phyloP scores from a whole-genome alignment of 2,113 vertebrate species.

The Lota lota region DNA sequence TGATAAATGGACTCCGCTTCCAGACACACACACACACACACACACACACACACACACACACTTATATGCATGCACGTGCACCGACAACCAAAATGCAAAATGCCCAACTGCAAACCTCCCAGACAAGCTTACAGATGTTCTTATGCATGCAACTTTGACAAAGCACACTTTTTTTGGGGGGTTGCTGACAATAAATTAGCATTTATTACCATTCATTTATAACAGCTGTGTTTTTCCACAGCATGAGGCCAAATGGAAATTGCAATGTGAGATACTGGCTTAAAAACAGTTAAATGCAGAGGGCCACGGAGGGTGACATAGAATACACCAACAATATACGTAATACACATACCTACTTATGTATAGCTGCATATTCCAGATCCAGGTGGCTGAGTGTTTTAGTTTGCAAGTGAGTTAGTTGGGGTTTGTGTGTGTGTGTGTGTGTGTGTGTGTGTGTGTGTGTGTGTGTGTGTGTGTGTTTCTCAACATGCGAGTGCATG shows the following conservation, averaged over 20 bases:
- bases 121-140: background rate
- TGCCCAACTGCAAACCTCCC: background rate
- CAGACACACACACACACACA: conserved; percentile 26
- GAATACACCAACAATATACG: no score
- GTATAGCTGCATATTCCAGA: no score
- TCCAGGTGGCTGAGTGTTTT: no score
- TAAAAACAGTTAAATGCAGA: no score
- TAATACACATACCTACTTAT: no score
- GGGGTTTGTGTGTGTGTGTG: background rate
- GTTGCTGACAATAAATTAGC: conserved; percentile 25
- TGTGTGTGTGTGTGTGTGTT: background rate
- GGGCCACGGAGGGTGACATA: no score
- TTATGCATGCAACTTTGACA: background rate
- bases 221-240: no score
- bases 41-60: conserved; percentile 5
- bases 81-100: background rate
- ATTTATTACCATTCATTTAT: conserved; percentile 17
- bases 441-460: background rate
- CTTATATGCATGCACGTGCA: background rate
- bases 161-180: background rate
- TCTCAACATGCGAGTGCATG: background rate
- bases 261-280: no score
- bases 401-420: no score
- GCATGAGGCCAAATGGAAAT: no score
- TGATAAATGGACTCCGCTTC: conserved; percentile 68